Evolutionary conservation across 2,888 invertebrate genomes (phyloP).

Genomic region (Peribatodes rhomboidaria): DNA sequence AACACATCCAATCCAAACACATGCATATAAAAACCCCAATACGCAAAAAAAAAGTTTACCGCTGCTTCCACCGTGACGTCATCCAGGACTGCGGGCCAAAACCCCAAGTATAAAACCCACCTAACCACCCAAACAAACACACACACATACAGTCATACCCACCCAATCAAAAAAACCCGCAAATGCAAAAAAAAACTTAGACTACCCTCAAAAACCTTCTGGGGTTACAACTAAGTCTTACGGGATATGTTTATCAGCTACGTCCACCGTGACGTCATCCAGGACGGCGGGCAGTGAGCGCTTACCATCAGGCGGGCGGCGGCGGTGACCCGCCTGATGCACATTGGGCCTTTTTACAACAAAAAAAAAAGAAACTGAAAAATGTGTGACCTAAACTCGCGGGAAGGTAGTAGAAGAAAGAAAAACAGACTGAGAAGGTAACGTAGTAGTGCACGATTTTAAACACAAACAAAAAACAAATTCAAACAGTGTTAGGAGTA

Average conservation of each 20-base stretch:
- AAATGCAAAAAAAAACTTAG: slow-evolving; percentile 2
- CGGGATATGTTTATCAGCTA: slow-evolving; percentile 27
- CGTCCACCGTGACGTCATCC: slow-evolving; percentile 32
- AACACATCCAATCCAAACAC: too few species aligned
- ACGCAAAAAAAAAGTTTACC: too few species aligned
- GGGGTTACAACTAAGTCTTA: slow-evolving; percentile 28
- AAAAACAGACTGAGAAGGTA: background rate
- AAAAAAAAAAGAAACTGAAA: slow-evolving; percentile 13
- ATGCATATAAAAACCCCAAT: too few species aligned
- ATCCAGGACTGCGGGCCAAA: too few species aligned
- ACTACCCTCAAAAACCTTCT: slow-evolving; percentile 11
- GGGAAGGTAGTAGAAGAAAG: background rate
- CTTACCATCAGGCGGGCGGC: slow-evolving; percentile 25
- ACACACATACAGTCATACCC: too few species aligned
- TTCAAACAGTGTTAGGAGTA: background rate
- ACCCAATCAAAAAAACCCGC: background rate
- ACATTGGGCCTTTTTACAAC: slow-evolving; percentile 22
- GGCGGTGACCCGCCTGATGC: slow-evolving; percentile 25
- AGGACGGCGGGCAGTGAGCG: slow-evolving; percentile 30
- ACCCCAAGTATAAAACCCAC: background rate
- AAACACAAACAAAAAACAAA: background rate
- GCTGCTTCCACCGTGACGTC: too few species aligned
- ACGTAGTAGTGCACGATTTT: slow-evolving; percentile 5
- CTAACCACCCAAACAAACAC: background rate
- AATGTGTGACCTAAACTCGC: background rate